phyloP scores from a whole-genome alignment of 1,140 invertebrate species.

The Drosophila dunni region DNA sequence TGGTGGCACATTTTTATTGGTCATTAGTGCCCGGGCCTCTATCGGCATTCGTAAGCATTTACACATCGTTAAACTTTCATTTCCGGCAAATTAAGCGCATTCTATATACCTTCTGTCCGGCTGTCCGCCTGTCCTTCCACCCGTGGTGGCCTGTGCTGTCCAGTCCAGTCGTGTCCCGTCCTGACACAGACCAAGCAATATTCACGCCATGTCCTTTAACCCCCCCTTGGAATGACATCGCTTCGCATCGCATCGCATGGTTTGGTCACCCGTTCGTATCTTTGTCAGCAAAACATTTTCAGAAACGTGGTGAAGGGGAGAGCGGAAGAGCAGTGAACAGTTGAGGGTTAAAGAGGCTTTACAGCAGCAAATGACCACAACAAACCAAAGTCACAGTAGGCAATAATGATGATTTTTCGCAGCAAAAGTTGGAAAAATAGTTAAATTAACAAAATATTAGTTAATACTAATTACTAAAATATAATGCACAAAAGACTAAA shows the following conservation, averaged over 20 bases:
- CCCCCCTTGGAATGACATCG: not conserved
- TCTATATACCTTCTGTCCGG: constrained; percentile 66
- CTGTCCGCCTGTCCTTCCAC: not conserved
- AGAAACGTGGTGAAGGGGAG: not conserved
- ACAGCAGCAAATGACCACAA: constrained; percentile 68
- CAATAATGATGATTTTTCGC: too few species aligned
- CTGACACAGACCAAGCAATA: constrained; percentile 9
- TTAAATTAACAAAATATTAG: too few species aligned
- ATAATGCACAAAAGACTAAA: too few species aligned
- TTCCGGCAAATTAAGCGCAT: constrained; percentile 83
- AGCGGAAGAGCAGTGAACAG: not conserved
- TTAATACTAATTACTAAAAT: too few species aligned
- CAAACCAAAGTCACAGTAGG: constrained; percentile 40
- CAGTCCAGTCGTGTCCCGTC: not conserved
- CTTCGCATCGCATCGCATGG: constrained; percentile 7
- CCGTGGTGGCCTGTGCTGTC: not conserved
- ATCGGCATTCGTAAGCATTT: constrained; percentile 83
- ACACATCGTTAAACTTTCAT: constrained; percentile 84
- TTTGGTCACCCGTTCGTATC: constrained; percentile 50
- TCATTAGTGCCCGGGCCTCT: constrained; percentile 77
- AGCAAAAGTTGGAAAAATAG: too few species aligned
- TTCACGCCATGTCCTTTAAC: constrained; percentile 23
- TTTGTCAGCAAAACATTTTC: constrained; percentile 66
- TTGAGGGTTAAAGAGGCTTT: not conserved
- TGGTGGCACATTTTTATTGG: constrained; percentile 80